Conservation (phyloP, 1,140 invertebrate species). For the Cryptotermes secundus region DNA sequence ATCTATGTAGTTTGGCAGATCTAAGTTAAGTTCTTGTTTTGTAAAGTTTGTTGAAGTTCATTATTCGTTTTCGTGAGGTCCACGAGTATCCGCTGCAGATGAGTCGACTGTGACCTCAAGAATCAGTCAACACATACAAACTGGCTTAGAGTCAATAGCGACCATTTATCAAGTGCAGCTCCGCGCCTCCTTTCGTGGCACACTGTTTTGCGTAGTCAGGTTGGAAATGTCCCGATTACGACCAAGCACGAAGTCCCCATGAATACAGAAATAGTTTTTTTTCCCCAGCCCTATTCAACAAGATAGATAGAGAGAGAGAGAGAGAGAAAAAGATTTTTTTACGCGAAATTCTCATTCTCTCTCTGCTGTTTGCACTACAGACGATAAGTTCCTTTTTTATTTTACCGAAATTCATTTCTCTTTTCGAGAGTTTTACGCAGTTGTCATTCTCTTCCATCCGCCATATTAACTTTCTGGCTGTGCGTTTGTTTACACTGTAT, state of each 20-base stretch:
- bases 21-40: too few relatives aligned
- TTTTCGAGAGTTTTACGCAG: neutral
- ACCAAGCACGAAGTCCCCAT: slow-evolving; percentile 13
- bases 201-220: neutral
- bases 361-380: slow-evolving; percentile 13
- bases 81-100: too few relatives aligned
- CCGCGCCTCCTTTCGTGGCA: neutral
- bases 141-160: too few relatives aligned
- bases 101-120: too few relatives aligned
- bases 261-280: slow-evolving; percentile 26
- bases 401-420: slow-evolving; percentile 23
- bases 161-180: neutral
- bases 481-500: slow-evolving; percentile 6
- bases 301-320: neutral
- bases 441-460: neutral
- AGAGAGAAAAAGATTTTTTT: neutral
- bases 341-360: neutral
- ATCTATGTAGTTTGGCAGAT: too few relatives aligned
- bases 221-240: slow-evolving; percentile 2
- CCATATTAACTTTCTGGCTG: slow-evolving; percentile 15
- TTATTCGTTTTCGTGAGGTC: too few relatives aligned
- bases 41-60: too few relatives aligned
- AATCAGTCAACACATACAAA: too few relatives aligned
- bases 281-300: neutral
- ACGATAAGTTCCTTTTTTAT: slow-evolving; percentile 23